Percentiles rank a stretch among this genome's conserved stretches.
Conservation (phyloP, 2,797 vertebrate species). For the Poeciliopsis gracilis region DNA sequence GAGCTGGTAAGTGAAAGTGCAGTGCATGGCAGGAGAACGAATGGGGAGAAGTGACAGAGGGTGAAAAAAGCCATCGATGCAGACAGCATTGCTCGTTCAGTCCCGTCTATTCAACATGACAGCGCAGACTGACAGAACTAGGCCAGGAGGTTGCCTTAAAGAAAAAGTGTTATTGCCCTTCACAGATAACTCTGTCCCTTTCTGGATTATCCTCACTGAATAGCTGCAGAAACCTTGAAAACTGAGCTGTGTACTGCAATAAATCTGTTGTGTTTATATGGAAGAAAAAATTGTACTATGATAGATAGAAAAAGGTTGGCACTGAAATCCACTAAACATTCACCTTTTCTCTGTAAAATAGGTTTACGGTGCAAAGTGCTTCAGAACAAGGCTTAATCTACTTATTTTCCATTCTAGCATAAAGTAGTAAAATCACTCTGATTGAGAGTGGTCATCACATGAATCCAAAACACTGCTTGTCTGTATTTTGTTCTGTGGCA, state of each 20-base stretch:
- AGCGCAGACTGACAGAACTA: conserved; percentile 69
- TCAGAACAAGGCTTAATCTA: background rate
- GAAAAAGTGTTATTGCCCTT: conserved; percentile 41
- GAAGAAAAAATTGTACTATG: conserved; percentile 10
- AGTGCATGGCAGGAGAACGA: conserved; percentile 11
- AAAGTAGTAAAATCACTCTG: background rate
- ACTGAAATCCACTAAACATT: conserved; percentile 31
- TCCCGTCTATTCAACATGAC: conserved; percentile 61
- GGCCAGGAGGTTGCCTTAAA: conserved; percentile 66
- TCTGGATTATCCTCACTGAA: conserved; percentile 31
- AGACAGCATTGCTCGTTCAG: conserved; percentile 41
- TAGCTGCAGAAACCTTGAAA: conserved; percentile 32
- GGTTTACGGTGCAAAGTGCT: background rate
- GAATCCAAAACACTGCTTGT: background rate
- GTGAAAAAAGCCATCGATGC: conserved; percentile 46
- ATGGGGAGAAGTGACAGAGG: conserved; percentile 37
- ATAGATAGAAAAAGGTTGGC: conserved; percentile 24
- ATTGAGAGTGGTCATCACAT: background rate
- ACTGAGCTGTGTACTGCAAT: conserved; percentile 36
- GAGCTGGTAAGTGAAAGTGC: conserved; percentile 26
- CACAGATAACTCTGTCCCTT: conserved; percentile 26
- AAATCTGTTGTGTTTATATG: conserved; percentile 52
- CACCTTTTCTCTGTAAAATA: conserved; percentile 24
- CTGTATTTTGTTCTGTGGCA: background rate
- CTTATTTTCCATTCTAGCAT: background rate